A percentile compares a stretch with the other conserved stretches of the same genome.
These are phyloP conservation scores for Benthosema pterotum DNA, from an alignment of 2,797 vertebrate species.

Conservation along the genomic window DNA sequence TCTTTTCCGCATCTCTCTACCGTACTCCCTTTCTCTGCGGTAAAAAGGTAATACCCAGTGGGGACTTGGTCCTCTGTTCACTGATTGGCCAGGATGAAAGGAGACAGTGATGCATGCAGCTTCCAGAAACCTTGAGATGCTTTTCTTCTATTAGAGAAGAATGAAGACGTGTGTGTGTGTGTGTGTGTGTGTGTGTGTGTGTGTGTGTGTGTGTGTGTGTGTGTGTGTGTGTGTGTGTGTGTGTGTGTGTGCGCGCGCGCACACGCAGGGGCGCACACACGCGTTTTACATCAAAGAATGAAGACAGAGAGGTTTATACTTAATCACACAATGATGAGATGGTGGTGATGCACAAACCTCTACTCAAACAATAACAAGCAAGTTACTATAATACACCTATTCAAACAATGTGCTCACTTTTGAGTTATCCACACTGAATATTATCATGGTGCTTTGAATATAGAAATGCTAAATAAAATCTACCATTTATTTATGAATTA, in stretches of 20 bases:
- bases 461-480: no score
- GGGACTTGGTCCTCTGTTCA: constrained; percentile 38
- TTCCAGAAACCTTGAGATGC: constrained; percentile 55
- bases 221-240: constrained; percentile 24
- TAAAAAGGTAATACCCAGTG: constrained; percentile 57
- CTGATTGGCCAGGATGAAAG: constrained; percentile 62
- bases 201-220: constrained; percentile 8
- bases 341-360: background rate
- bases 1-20: constrained; percentile 9
- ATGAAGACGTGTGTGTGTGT: no score
- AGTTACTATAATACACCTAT: no score
- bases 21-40: constrained; percentile 49
- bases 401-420: no score
- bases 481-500: no score
- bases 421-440: no score
- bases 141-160: no score
- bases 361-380: no score
- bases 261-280: no score
- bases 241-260: background rate
- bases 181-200: constrained; percentile 13
- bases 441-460: no score
- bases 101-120: constrained; percentile 53
- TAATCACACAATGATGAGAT: background rate
- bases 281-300: no score
- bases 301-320: background rate